A percentile compares a stretch with the other conserved stretches of the same genome.
phyloP scores from a whole-genome alignment of 2,888 invertebrate genomes.

The Calameuta filiformis region DNA sequence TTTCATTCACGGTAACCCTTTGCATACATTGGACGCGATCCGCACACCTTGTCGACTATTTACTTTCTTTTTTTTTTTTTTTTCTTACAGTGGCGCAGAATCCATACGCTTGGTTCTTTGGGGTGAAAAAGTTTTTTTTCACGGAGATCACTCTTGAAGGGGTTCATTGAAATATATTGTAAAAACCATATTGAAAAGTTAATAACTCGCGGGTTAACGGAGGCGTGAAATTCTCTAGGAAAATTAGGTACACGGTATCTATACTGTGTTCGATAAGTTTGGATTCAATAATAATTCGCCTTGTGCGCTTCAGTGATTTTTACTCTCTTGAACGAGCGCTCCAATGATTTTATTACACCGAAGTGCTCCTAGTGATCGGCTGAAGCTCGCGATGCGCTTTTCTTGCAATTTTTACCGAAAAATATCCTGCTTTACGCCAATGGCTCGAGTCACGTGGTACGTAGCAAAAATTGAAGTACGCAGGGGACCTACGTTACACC shows the following conservation, averaged over 20 bases:
- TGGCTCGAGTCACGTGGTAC: background rate
- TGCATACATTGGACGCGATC: conserved; percentile 36
- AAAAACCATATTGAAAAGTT: background rate
- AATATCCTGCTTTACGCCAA: background rate
- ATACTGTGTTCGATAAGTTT: background rate
- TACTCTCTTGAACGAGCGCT: background rate
- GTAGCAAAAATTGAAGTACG: background rate
- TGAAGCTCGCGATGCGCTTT: background rate
- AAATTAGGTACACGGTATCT: background rate
- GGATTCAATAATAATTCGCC: background rate
- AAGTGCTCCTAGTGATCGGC: background rate
- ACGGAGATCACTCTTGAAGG: background rate
- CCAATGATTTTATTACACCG: background rate
- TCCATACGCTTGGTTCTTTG: background rate
- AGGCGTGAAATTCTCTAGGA: background rate
- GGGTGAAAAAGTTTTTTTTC: background rate
- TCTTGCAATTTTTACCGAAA: background rate
- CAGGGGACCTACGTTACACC: background rate
- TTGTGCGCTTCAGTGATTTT: background rate
- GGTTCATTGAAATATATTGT: background rate
- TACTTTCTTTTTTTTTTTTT: conserved; percentile 32
- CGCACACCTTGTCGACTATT: conserved; percentile 16
- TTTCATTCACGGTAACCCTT: conserved; percentile 43
- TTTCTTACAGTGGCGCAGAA: conserved; percentile 29
- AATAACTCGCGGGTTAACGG: background rate